Base-by-base conservation (phyloP, 2,888 invertebrate species). In the Melanophora roralis region DNA sequence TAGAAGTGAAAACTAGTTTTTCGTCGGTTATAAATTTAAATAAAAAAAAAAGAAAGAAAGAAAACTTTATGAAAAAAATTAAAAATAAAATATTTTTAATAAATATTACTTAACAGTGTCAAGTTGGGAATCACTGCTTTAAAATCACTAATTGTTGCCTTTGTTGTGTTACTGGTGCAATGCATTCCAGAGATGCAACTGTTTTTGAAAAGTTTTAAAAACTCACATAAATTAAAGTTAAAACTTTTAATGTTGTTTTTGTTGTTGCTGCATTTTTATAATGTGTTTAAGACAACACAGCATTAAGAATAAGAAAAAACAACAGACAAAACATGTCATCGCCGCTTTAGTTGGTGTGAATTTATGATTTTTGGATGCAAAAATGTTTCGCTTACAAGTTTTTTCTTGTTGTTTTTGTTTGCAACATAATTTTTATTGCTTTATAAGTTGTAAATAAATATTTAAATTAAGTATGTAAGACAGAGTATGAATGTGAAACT, bases 221-320 rank as follows among this genome's bases (percentile, higher is more conserved):
- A 80, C 80, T 80, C 80, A 64, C 76, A 80, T 80, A 80, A 76
- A 80, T 80, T 76, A 51, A 68, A 57, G 57, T 68, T 68, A 53
- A 64, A 80, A 64, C 57, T 76, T 67, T 76, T 76, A 65, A 65
- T 74, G 47, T 59, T 55, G 11, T 16, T 55, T 5, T 57, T 55
- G 19, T 34, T 65, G 64, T 49, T 74, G 49, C 27, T 67, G 40
- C 40, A 67, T 49, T 69, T 77, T 65, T 64, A 65, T 71, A 71
- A 64, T 76, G 62, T 69, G 57, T 71, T 64, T 43, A 65, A 77
- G 51, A 67, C 47, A 72, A 60, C 65, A 65, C 32, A 40, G n/a
- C n/a, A n/a, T 16, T n/a, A 16, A 27, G 6, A 51, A 51, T 40
- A 32, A 40, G 11, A 45, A 9, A 21, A 51, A 71, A 51, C 23